Percentiles rank a stretch among this genome's conserved stretches.
Evolutionary conservation across 2,113 vertebrate genomes (phyloP).

Genomic region (Ochotona princeps): DNA sequence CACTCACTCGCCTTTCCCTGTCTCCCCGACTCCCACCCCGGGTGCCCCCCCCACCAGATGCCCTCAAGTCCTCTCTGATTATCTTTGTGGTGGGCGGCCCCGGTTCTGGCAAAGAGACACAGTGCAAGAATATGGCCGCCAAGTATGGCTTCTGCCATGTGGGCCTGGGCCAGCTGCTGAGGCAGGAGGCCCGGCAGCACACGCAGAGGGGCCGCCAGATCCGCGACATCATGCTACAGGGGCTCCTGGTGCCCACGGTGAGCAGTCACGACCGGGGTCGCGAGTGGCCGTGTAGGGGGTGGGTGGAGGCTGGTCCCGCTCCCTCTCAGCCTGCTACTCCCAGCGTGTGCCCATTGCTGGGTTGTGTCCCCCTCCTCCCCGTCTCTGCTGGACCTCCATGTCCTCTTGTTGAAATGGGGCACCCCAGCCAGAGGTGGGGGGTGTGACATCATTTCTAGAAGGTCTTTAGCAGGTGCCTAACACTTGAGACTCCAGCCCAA

Average conservation of each 20-base stretch:
- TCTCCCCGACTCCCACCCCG: background rate
- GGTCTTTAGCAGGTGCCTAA: background rate
- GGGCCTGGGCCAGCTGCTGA: constrained; percentile 73
- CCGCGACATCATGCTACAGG: constrained; percentile 65
- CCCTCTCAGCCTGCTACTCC: too few species aligned
- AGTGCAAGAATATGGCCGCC: constrained; percentile 63
- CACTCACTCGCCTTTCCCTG: background rate
- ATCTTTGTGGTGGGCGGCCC: constrained; percentile 78
- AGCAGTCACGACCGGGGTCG: background rate
- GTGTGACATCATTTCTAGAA: background rate
- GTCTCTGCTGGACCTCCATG: background rate
- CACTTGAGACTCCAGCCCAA: background rate
- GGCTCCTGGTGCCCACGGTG: constrained; percentile 74
- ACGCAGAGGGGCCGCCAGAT: constrained; percentile 47
- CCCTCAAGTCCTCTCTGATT: constrained; percentile 63
- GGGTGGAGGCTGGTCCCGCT: too few species aligned
- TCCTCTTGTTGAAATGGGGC: background rate
- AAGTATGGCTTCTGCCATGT: constrained; percentile 74
- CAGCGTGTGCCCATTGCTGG: too few species aligned
- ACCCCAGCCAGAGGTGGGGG: background rate
- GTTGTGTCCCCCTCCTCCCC: too few species aligned
- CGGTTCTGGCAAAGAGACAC: constrained; percentile 70
- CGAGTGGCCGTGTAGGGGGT: background rate
- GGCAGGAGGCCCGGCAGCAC: constrained; percentile 45
- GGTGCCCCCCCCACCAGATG: too few species aligned